Percentiles rank a stretch among this genome's conserved stretches.
Evolutionary conservation across 1,140 invertebrate species (phyloP).

Genomic region (Kradibia gibbosae): DNA sequence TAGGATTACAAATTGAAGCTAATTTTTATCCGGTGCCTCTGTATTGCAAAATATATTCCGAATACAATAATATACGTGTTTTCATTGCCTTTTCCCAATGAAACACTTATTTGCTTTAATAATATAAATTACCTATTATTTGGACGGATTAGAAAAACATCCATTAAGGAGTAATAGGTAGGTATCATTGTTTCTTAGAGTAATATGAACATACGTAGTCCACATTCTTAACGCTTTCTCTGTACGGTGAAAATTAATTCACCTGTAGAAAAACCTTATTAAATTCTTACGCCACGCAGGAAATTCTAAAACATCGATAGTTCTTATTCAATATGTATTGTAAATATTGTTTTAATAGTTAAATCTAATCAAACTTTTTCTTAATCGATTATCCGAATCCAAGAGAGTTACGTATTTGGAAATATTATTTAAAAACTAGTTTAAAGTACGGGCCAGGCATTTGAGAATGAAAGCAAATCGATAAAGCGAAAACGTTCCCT

Average conservation of each 20-base stretch:
- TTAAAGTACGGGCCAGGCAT: no score
- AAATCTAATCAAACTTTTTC: no score
- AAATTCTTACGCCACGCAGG: no score
- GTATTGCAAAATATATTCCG: background rate
- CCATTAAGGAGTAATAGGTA: background rate
- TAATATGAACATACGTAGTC: background rate
- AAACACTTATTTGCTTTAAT: background rate
- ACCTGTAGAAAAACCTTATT: background rate
- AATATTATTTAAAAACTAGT: no score
- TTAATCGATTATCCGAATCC: no score
- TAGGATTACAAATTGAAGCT: background rate
- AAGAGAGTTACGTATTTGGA: no score
- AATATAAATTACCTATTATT: background rate
- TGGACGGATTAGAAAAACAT: background rate
- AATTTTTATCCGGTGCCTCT: background rate
- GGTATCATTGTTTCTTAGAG: background rate
- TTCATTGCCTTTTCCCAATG: background rate
- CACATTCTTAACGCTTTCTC: background rate
- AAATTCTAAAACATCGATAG: no score
- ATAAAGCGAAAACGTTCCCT: no score
- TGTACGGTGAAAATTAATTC: background rate
- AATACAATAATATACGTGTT: background rate
- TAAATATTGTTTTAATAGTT: no score
- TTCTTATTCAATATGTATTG: no score
- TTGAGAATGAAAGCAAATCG: no score